Evolutionary conservation across 2,888 invertebrate genomes (phyloP), one percentile per base, ranked within the genome.

Genomic region (Stegana nigrithorax): DNA sequence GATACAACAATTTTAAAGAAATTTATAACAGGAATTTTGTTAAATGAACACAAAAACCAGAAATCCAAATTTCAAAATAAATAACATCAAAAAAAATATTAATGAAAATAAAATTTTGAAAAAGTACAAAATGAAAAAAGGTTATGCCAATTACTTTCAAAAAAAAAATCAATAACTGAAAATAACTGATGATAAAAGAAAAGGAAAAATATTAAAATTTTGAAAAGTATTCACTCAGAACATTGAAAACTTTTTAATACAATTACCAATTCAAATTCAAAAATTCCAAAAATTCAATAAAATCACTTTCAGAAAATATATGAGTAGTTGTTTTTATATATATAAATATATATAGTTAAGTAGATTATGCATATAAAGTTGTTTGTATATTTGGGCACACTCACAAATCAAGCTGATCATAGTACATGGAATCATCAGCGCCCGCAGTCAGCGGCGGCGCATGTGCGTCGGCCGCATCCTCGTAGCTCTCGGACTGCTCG

Each of bases 321-420:
- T 61, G 45, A 58, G 50, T 57, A n/a, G n/a, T n/a, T n/a, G n/a
- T n/a, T n/a, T n/a, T n/a, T n/a, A n/a, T n/a, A n/a, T n/a, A n/a
- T n/a, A n/a, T 39, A 29, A 65, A 60, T 10, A 51, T 55, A 62
- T 29, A 29, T 29, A 63, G 60, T 66, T 70, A 65, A n/a, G n/a
- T n/a, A n/a, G n/a, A n/a, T n/a, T n/a, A n/a, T n/a, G n/a, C n/a
- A n/a, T n/a, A 59, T n/a, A 59, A 26, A 39, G 59, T 60, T 51
- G 65, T 57, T 47, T 57, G 47, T 57, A 55, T 63, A 39, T 57
- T 50, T 63, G 62, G 65, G 57, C 65, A 72, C 73, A 85, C 85
- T 85, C 84, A 85, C 85, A 78, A 80, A 82, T 85, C 82, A 72
- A 78, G 71, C 63, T 81, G 79, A 70, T 84, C 83, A 70, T 83